A percentile compares a stretch with the other conserved stretches of the same genome.
Evolutionary conservation across 2,888 invertebrate genomes (phyloP).

Genomic region (Cephus rjabovi): DNA sequence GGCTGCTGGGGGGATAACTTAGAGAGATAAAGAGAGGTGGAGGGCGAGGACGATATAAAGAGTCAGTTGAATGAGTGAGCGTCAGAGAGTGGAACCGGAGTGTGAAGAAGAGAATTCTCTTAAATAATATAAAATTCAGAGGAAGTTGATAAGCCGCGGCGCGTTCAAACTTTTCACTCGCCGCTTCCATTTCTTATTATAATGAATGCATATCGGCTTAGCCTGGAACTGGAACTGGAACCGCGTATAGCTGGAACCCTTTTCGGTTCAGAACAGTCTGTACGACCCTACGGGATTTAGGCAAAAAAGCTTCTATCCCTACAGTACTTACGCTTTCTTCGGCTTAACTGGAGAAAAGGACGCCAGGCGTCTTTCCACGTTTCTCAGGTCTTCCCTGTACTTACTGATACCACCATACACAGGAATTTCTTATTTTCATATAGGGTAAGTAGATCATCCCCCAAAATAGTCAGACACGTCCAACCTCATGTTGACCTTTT

Average conservation of each 20-base stretch:
- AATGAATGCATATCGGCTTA: slow-evolving; percentile 67
- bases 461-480: not conserved
- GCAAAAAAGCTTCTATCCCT: slow-evolving; percentile 16
- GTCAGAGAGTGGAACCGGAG: slow-evolving; percentile 24
- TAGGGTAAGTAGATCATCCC: not conserved
- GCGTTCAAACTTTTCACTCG: slow-evolving; percentile 49
- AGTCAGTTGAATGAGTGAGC: not conserved
- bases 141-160: slow-evolving; percentile 61
- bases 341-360: slow-evolving; percentile 22
- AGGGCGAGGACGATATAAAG: slow-evolving; percentile 6
- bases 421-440: not conserved
- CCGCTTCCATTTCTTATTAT: slow-evolving; percentile 62
- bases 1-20: slow-evolving; percentile 11
- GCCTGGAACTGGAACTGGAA: slow-evolving; percentile 46
- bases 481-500: not conserved
- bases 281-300: slow-evolving; percentile 43
- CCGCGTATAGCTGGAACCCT: slow-evolving; percentile 51
- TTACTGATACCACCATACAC: not conserved
- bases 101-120: slow-evolving; percentile 48
- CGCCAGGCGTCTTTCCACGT: slow-evolving; percentile 14
- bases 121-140: slow-evolving; percentile 65
- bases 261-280: slow-evolving; percentile 39
- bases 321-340: not conserved
- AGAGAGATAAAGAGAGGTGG: slow-evolving; percentile 16
- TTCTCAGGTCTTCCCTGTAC: slow-evolving; percentile 7